A percentile compares a stretch with the other conserved stretches of the same genome.
Conservation (phyloP, 2,797 vertebrate species). For the Apodemus agrarius region DNA sequence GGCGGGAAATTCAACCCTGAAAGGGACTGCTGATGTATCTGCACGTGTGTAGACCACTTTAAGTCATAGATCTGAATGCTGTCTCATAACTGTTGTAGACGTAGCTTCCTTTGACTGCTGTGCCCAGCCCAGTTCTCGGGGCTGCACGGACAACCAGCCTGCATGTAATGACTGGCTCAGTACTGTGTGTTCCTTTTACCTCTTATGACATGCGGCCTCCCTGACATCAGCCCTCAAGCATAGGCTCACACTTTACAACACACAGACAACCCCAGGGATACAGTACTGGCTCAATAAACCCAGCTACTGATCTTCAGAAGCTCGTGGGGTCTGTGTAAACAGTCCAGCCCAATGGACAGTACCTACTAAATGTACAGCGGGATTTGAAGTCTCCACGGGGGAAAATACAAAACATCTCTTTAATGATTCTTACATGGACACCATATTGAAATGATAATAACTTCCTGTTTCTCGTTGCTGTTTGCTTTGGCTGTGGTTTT, state of each 20-base stretch:
- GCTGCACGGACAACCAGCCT: neutral
- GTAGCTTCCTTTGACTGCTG: rapidly evolving
- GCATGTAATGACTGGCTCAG: neutral
- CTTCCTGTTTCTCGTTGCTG: neutral
- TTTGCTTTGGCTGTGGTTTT: neutral
- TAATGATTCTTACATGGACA: neutral
- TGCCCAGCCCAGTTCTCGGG: no score
- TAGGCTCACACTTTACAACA: neutral
- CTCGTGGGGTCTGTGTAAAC: neutral
- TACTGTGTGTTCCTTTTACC: neutral
- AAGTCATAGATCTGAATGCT: neutral
- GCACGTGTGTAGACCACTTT: neutral
- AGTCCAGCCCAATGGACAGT: neutral
- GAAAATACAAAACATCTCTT: neutral
- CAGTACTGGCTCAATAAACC: neutral
- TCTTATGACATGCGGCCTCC: rapidly evolving
- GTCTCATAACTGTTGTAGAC: neutral
- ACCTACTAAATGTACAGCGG: neutral
- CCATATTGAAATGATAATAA: neutral
- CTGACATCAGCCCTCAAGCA: neutral
- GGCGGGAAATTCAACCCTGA: neutral
- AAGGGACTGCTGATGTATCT: neutral
- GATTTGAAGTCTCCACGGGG: neutral
- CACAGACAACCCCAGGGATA: neutral
- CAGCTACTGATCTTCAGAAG: neutral